phyloP scores from a whole-genome alignment of 2,113 vertebrate genomes.

The Mesocricetus auratus region DNA sequence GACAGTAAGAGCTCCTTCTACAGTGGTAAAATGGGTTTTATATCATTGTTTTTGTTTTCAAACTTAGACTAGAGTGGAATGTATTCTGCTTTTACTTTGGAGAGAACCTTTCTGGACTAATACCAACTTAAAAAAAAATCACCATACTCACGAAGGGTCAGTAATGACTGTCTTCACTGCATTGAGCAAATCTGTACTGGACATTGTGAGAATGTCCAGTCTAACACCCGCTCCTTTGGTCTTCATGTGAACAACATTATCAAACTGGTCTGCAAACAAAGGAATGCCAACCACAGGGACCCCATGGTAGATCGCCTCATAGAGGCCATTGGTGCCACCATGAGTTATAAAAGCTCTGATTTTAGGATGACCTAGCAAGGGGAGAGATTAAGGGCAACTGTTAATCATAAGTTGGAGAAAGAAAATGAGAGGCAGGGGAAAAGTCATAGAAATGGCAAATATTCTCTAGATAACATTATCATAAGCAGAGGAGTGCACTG shows the following conservation, averaged over 20 bases:
- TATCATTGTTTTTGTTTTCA: neutral
- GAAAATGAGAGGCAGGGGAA: neutral
- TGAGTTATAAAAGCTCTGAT: slow-evolving; percentile 92
- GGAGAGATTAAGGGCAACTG: accelerated
- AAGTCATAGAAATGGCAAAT: neutral
- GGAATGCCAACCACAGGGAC: slow-evolving; percentile 35
- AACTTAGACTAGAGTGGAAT: neutral
- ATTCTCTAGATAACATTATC: neutral
- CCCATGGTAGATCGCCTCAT: slow-evolving; percentile 82
- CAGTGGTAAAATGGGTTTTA: neutral
- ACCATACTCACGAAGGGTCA: slow-evolving; percentile 87
- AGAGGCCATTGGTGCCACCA: slow-evolving; percentile 91
- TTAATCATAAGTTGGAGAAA: neutral
- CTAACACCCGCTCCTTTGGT: slow-evolving; percentile 87
- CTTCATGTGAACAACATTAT: slow-evolving; percentile 87
- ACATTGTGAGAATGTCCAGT: slow-evolving; percentile 86
- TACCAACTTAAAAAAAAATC: accelerated
- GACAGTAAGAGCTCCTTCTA: neutral
- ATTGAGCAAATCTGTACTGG: slow-evolving; percentile 83
- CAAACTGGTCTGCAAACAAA: slow-evolving; percentile 15
- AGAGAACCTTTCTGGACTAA: neutral
- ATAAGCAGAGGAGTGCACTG: neutral
- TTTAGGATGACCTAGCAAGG: slow-evolving; percentile 88
- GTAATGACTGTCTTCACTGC: slow-evolving; percentile 89
- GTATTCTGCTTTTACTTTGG: neutral